These are phyloP conservation scores for Heliothis peltigera DNA, from an alignment of 2,888 invertebrate species.

Conservation along the genomic window DNA sequence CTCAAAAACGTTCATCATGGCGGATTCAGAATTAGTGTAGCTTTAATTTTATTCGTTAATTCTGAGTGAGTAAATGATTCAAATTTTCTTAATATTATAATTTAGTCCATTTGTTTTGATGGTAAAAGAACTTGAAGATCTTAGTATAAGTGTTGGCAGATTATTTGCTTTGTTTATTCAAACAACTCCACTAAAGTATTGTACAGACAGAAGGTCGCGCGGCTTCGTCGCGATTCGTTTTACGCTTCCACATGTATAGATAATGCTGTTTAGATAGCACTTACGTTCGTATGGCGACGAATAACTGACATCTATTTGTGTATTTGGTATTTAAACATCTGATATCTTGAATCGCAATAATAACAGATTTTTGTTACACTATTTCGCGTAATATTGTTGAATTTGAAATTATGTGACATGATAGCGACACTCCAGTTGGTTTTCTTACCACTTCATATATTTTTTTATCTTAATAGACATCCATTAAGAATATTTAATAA, in stretches of 20 bases:
- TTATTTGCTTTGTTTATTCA: constrained; percentile 29
- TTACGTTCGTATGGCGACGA: not conserved
- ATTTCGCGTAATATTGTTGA: too few relatives aligned
- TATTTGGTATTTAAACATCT: too few relatives aligned
- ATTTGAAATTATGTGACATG: too few relatives aligned
- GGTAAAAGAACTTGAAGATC: constrained; percentile 9
- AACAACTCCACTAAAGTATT: constrained; percentile 12
- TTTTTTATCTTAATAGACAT: too few relatives aligned
- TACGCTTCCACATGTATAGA: constrained; percentile 4
- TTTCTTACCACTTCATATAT: too few relatives aligned
- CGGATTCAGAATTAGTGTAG: not conserved
- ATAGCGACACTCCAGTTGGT: too few relatives aligned
- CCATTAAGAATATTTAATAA: too few relatives aligned
- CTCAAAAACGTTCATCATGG: not conserved
- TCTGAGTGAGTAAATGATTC: not conserved
- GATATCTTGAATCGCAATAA: too few relatives aligned
- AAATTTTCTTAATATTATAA: not conserved
- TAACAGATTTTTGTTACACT: too few relatives aligned
- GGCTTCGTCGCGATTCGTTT: not conserved
- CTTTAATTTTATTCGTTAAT: not conserved
- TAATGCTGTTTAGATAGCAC: constrained; percentile 25
- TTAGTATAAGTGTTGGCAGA: constrained; percentile 10
- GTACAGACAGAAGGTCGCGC: constrained; percentile 12
- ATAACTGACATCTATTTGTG: not conserved
- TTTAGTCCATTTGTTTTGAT: not conserved